Evolutionary conservation across 2,113 vertebrate genomes (phyloP).

Genomic region (Hippocampus comes): DNA sequence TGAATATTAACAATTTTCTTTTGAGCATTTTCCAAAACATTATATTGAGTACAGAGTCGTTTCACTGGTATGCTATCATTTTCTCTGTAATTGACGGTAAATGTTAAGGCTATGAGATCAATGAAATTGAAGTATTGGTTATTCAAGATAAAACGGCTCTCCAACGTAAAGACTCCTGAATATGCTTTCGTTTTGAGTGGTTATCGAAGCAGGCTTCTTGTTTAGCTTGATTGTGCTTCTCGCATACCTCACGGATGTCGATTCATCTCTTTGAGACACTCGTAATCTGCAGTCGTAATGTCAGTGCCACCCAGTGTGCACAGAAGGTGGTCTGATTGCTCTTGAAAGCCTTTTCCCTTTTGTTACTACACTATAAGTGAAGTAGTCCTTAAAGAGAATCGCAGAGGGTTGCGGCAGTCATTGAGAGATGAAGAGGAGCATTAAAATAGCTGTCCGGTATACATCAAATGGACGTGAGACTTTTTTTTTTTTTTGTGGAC

Average conservation of each 20-base stretch:
- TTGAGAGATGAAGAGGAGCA: conserved; percentile 1
- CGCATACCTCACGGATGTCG: conserved; percentile 25
- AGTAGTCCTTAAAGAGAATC: conserved; percentile 21
- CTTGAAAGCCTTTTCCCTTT: conserved; percentile 33
- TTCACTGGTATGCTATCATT: conserved; percentile 11
- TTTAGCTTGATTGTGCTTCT: conserved; percentile 8
- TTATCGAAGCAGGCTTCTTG: conserved; percentile 11
- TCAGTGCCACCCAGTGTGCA: conserved; percentile 24
- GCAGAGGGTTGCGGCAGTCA: conserved; percentile 24
- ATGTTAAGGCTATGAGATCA: conserved; percentile 15
- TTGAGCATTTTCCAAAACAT: background rate
- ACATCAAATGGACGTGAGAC: background rate
- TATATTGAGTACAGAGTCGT: background rate
- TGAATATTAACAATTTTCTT: background rate
- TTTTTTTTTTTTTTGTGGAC: no score
- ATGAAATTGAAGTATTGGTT: conserved; percentile 10
- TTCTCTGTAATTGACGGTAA: background rate
- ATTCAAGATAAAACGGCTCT: background rate
- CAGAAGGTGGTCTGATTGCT: conserved; percentile 31
- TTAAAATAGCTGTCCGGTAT: conserved; percentile 7
- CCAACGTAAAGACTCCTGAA: background rate
- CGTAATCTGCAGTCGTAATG: conserved; percentile 6
- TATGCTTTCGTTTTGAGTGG: background rate
- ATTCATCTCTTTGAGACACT: conserved; percentile 29
- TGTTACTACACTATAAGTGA: conserved; percentile 9